These are phyloP conservation scores for Caloenas nicobarica DNA, from an alignment of 2,113 vertebrate species.

Conservation along the genomic window DNA sequence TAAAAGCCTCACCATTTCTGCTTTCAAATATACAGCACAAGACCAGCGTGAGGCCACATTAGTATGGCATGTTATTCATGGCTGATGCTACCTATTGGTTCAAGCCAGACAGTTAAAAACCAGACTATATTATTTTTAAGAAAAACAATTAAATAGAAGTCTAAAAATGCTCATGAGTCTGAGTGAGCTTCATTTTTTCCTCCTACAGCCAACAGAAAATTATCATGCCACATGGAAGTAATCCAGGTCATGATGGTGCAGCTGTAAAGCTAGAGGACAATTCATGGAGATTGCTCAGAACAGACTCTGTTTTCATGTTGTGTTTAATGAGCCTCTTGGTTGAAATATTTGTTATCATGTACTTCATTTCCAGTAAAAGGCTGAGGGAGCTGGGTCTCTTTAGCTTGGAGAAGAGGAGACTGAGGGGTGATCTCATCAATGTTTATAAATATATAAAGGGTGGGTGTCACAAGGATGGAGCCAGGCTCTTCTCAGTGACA, in stretches of 20 bases:
- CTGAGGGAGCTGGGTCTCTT: too few species aligned
- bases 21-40: not conserved
- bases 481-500: too few species aligned
- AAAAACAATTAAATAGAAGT: not conserved
- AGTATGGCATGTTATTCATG: not conserved
- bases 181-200: not conserved
- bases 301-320: not conserved
- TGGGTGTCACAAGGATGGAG: too few species aligned
- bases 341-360: not conserved
- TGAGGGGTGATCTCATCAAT: too few species aligned
- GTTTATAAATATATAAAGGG: too few species aligned
- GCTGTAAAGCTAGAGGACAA: not conserved
- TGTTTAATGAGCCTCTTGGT: not conserved
- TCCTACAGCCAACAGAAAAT: not conserved
- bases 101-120: not conserved
- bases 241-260: not conserved
- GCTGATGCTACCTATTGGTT: not conserved
- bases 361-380: not conserved
- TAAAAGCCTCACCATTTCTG: not conserved
- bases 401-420: too few species aligned
- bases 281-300: not conserved
- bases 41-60: not conserved
- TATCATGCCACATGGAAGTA: not conserved
- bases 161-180: not conserved
- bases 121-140: not conserved